These are phyloP conservation scores for Halictus ligatus DNA, from an alignment of 2,888 invertebrate genomes.

Conservation along the genomic window DNA sequence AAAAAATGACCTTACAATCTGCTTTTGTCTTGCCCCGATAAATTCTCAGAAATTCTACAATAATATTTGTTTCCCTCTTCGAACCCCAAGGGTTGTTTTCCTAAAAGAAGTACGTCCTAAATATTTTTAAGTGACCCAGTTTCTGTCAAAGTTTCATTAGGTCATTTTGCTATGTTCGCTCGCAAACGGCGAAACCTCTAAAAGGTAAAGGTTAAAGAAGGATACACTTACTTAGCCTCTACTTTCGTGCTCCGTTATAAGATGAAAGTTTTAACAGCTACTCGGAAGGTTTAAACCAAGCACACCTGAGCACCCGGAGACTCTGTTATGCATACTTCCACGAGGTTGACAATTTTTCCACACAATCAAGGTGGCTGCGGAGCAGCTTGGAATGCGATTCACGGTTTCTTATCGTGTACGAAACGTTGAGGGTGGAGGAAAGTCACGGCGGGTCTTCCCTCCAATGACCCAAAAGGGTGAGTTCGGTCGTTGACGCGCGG, in stretches of 20 bases:
- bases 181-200: not conserved
- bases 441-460: conserved; percentile 2
- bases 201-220: not conserved
- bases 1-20: not conserved
- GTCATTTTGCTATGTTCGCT: not conserved
- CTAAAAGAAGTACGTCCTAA: not conserved
- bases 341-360: not conserved
- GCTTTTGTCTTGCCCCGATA: not conserved
- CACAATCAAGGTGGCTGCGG: not conserved
- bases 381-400: not conserved
- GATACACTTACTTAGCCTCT: not conserved
- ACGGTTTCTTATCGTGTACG: conserved; percentile 6
- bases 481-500: conserved; percentile 6
- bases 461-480: not conserved
- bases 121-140: not conserved
- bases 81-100: too few species aligned
- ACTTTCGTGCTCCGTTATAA: not conserved
- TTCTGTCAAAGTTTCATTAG: not conserved
- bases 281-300: not conserved
- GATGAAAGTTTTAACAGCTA: not conserved
- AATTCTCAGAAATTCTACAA: not conserved
- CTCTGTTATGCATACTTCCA: not conserved
- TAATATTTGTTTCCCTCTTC: too few species aligned
- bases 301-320: not conserved
- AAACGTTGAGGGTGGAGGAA: not conserved